Evolutionary conservation across 1,140 invertebrate genomes (phyloP).

Genomic region (Helicoverpa armigera): DNA sequence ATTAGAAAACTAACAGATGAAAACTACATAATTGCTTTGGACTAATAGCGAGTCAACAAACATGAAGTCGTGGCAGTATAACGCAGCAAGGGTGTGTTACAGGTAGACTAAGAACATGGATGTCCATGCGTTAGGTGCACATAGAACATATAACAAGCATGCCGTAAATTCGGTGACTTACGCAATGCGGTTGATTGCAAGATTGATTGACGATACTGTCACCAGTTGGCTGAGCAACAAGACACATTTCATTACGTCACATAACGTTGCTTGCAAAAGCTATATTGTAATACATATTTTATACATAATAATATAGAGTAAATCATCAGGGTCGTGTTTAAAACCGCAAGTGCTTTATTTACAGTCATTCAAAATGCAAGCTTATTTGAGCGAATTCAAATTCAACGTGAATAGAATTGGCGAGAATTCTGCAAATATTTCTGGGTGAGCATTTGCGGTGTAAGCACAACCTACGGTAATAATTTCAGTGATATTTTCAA

Average conservation of each 20-base stretch:
- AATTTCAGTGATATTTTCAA: slow-evolving; percentile 19
- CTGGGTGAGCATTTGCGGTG: slow-evolving; percentile 27
- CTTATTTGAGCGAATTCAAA: neutral
- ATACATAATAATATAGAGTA: slow-evolving; percentile 49
- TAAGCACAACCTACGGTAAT: slow-evolving; percentile 39
- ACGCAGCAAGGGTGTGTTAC: slow-evolving; percentile 56
- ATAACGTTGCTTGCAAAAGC: slow-evolving; percentile 78
- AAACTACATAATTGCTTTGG: slow-evolving; percentile 34
- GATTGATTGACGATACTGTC: slow-evolving; percentile 95
- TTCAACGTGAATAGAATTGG: neutral
- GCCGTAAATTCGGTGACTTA: slow-evolving; percentile 89
- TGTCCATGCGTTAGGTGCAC: slow-evolving; percentile 78
- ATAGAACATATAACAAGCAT: slow-evolving; percentile 75
- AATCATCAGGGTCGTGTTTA: slow-evolving; percentile 37
- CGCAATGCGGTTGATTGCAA: slow-evolving; percentile 95
- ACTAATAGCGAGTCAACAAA: slow-evolving; percentile 41
- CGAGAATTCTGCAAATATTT: neutral
- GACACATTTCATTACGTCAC: slow-evolving; percentile 82
- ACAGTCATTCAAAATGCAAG: slow-evolving; percentile 14
- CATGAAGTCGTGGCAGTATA: slow-evolving; percentile 8
- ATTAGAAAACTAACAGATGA: slow-evolving; percentile 50
- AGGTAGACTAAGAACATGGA: slow-evolving; percentile 65
- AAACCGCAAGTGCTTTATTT: slow-evolving; percentile 47
- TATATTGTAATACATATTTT: slow-evolving; percentile 50
- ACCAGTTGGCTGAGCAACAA: slow-evolving; percentile 93